phyloP scores from a whole-genome alignment of 2,888 invertebrate genomes.

The Troides helena region DNA sequence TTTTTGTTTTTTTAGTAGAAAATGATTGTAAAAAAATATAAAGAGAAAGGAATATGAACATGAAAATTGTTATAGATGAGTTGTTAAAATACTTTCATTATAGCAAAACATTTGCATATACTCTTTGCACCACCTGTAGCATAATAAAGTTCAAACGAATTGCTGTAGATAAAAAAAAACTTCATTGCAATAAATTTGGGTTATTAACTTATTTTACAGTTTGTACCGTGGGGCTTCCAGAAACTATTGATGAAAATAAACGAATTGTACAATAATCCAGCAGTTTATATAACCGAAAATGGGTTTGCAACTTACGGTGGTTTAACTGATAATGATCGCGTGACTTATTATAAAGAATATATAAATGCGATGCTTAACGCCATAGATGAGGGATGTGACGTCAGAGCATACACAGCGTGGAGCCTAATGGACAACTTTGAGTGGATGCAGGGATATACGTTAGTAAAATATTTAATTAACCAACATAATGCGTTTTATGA shows the following conservation, averaged over 20 bases:
- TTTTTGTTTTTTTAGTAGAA: no score
- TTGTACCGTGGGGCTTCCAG: slow-evolving; percentile 78
- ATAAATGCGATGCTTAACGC: slow-evolving; percentile 50
- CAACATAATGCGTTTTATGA: background rate
- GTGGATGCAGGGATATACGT: slow-evolving; percentile 44
- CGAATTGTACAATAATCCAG: slow-evolving; percentile 36
- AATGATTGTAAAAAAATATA: no score
- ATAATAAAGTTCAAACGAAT: background rate
- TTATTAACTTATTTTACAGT: slow-evolving; percentile 38
- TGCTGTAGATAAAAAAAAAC: background rate
- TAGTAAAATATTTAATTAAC: slow-evolving; percentile 27
- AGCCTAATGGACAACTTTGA: slow-evolving; percentile 48
- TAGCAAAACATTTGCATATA: no score
- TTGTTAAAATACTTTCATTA: no score
- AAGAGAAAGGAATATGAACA: no score
- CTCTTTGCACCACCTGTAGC: no score
- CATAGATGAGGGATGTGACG: slow-evolving; percentile 41
- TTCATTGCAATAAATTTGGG: background rate
- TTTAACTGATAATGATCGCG: slow-evolving; percentile 43
- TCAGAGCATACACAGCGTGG: slow-evolving; percentile 43
- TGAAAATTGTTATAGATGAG: no score
- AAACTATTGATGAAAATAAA: slow-evolving; percentile 66
- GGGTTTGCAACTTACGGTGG: slow-evolving; percentile 53
- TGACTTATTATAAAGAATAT: slow-evolving; percentile 50
- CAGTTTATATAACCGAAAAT: slow-evolving; percentile 67